Conservation (phyloP, 1,140 invertebrate species). For the Drosophila eugracilis region DNA sequence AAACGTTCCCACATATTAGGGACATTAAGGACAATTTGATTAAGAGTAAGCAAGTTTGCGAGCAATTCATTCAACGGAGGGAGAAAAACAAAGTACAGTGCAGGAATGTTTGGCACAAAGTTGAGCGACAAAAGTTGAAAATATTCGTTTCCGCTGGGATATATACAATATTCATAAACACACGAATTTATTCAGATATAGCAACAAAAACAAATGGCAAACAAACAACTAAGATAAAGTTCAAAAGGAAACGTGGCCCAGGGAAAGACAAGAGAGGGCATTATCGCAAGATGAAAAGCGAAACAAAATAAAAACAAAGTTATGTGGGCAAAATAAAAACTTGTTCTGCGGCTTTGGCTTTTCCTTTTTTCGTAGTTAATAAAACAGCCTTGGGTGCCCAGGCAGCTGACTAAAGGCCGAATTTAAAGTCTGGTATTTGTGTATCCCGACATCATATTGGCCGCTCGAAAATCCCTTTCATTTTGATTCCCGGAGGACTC, state of each 20-base stretch:
- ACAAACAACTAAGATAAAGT: slow-evolving; percentile 76
- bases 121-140: slow-evolving; percentile 71
- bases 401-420: slow-evolving; percentile 2
- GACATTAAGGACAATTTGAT: no score
- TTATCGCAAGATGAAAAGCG: slow-evolving; percentile 29
- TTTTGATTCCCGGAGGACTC: neutral
- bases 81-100: neutral
- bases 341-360: slow-evolving; percentile 29
- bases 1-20: no score
- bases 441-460: neutral
- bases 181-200: slow-evolving; percentile 40
- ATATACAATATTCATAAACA: slow-evolving; percentile 44
- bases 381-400: slow-evolving; percentile 24
- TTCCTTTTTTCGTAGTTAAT: slow-evolving; percentile 24
- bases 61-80: no score
- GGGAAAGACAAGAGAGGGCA: slow-evolving; percentile 40
- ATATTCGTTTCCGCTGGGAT: slow-evolving; percentile 54
- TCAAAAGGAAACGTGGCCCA: slow-evolving; percentile 73
- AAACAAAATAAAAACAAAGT: slow-evolving; percentile 79
- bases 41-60: no score
- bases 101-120: slow-evolving; percentile 71
- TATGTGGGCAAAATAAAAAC: slow-evolving; percentile 71
- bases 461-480: no score
- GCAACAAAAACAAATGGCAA: slow-evolving; percentile 63
- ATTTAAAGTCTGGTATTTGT: neutral